phyloP scores from a whole-genome alignment of 2,113 vertebrate genomes.

The Setophaga kirtlandii region DNA sequence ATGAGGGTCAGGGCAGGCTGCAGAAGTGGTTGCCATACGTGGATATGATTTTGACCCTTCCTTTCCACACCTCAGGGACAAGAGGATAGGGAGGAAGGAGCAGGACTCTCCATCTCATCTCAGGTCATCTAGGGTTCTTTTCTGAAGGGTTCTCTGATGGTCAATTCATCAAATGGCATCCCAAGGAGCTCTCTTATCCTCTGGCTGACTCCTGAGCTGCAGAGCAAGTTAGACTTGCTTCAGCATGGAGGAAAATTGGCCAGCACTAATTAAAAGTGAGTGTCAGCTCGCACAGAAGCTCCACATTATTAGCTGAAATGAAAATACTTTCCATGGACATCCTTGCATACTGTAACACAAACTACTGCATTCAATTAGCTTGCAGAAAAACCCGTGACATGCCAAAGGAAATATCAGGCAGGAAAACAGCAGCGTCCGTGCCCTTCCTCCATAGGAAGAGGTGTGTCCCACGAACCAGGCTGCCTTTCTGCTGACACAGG shows the following conservation, averaged over 20 bases:
- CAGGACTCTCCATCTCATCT: not conserved
- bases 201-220: not conserved
- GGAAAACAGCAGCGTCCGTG: not conserved
- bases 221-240: slow-evolving; percentile 20
- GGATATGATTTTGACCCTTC: not conserved
- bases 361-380: not conserved
- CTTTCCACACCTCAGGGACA: not conserved
- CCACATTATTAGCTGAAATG: slow-evolving; percentile 25
- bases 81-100: not conserved
- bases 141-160: not conserved
- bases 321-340: slow-evolving; percentile 12
- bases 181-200: not conserved
- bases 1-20: not conserved
- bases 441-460: not conserved
- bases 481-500: slow-evolving; percentile 12
- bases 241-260: not conserved
- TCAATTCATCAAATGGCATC: not conserved
- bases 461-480: accelerated
- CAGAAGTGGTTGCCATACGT: not conserved
- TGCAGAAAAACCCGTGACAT: not conserved
- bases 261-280: slow-evolving; percentile 27
- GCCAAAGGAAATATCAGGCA: not conserved
- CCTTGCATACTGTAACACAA: not conserved
- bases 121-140: not conserved
- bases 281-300: not conserved